phyloP scores from a whole-genome alignment of 1,140 invertebrate species.

The Philotrypesis tridentata region DNA sequence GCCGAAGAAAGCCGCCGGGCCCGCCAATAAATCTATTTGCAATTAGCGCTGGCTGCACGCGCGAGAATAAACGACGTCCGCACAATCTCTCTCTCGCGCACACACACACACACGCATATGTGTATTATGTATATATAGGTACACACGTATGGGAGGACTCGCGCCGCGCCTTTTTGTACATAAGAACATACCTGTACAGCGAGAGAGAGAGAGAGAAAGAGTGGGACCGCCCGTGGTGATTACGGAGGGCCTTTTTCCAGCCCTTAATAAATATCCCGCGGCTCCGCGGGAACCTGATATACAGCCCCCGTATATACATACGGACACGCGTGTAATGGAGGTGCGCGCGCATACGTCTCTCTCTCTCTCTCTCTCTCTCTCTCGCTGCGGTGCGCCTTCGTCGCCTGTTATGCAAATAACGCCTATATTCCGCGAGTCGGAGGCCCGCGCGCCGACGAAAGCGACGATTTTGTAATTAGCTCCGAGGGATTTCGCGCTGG shows the following conservation, averaged over 20 bases:
- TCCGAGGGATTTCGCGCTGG: neutral
- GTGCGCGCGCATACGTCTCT: constrained; percentile 54
- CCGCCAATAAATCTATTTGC: constrained; percentile 72
- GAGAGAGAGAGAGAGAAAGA: too few relatives aligned
- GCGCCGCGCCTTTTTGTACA: neutral
- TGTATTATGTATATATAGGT: neutral
- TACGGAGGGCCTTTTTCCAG: constrained; percentile 53
- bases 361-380: neutral
- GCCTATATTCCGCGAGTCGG: constrained; percentile 64
- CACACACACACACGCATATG: neutral
- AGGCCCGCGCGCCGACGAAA: neutral
- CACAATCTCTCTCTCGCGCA: neutral
- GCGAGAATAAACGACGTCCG: constrained; percentile 53
- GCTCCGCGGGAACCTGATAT: constrained; percentile 62
- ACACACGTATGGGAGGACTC: too few relatives aligned
- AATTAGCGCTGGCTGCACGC: constrained; percentile 70
- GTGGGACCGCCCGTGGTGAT: constrained; percentile 66
- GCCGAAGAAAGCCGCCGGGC: constrained; percentile 16
- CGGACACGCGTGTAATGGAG: constrained; percentile 67
- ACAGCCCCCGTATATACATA: constrained; percentile 53
- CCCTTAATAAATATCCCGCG: constrained; percentile 68
- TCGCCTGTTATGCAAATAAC: constrained; percentile 69
- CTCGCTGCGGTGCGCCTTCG: too few relatives aligned
- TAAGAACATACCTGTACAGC: neutral
- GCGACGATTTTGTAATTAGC: constrained; percentile 61